These are phyloP conservation scores for Pseudopodoces humilis DNA, from an alignment of 2,113 vertebrate species.

Conservation along the genomic window DNA sequence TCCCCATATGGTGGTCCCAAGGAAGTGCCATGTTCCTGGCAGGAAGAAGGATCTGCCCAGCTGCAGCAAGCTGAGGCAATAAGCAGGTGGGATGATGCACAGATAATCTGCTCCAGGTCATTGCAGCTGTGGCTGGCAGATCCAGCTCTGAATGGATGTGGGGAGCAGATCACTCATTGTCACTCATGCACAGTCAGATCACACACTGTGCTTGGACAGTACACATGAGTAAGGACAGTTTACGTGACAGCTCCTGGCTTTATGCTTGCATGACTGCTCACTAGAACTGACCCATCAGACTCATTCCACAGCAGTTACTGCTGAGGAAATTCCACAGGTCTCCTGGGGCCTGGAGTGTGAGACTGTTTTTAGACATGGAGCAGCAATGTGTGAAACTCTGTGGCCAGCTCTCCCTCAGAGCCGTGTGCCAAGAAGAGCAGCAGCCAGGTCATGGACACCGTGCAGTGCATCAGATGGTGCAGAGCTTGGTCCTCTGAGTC, in stretches of 20 bases:
- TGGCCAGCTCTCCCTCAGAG: background rate
- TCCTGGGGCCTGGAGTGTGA: background rate
- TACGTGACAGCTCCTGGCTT: background rate
- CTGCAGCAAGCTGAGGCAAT: background rate
- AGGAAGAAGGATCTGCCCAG: background rate
- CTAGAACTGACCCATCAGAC: background rate
- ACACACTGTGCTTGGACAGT: background rate
- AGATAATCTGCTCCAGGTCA: background rate
- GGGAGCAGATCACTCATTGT: background rate
- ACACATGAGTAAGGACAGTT: background rate
- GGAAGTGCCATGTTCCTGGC: background rate
- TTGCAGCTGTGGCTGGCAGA: background rate
- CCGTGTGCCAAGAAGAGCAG: background rate
- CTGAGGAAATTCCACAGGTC: constrained; percentile 30
- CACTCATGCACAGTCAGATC: background rate
- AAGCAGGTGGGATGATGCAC: background rate
- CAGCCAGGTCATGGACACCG: background rate
- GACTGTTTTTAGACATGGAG: background rate
- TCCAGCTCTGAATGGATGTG: background rate
- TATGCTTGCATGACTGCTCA: background rate
- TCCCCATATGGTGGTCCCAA: background rate
- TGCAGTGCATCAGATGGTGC: background rate
- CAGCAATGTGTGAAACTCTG: background rate
- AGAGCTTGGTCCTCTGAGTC: background rate
- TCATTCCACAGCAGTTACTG: constrained; percentile 28